A percentile compares a stretch with the other conserved stretches of the same genome.
phyloP scores from a whole-genome alignment of 2,888 invertebrate species.

The Eustalomyia histrio region DNA sequence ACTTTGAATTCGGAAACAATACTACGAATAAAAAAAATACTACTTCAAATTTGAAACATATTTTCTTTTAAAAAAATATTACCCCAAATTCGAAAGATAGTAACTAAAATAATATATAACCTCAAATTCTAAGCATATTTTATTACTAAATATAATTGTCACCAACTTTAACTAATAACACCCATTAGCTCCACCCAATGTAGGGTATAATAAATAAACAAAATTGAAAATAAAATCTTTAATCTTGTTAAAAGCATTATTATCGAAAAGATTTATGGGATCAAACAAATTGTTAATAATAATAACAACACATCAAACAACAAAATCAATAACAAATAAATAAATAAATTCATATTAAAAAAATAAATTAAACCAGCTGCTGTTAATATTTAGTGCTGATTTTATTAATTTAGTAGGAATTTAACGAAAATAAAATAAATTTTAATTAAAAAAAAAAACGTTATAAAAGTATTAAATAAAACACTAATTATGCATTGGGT shows the following conservation, averaged over 20 bases:
- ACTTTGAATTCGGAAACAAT: too few relatives aligned
- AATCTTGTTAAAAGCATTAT: slow-evolving; percentile 59
- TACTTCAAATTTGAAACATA: too few relatives aligned
- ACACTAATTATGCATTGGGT: slow-evolving; percentile 33
- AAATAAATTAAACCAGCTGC: slow-evolving; percentile 26
- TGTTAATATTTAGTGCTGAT: slow-evolving; percentile 1
- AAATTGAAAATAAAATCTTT: slow-evolving; percentile 22
- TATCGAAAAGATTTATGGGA: slow-evolving; percentile 57
- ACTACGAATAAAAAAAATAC: too few relatives aligned
- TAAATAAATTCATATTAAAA: slow-evolving; percentile 36
- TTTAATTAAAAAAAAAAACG: slow-evolving; percentile 46
- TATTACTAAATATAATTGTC: too few relatives aligned
- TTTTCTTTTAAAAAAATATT: too few relatives aligned
- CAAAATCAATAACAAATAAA: slow-evolving; percentile 26
- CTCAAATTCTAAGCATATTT: too few relatives aligned
- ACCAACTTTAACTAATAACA: not conserved
- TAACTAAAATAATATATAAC: too few relatives aligned
- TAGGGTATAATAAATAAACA: slow-evolving; percentile 11
- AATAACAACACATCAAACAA: slow-evolving; percentile 26
- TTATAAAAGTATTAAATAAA: slow-evolving; percentile 29
- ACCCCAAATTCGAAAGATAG: too few relatives aligned
- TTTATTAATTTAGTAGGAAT: slow-evolving; percentile 30
- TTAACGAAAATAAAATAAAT: slow-evolving; percentile 39
- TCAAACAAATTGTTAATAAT: slow-evolving; percentile 30
- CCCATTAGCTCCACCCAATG: not conserved